Conservation (phyloP, 2,888 invertebrate genomes). For the Cheilosia urbana region DNA sequence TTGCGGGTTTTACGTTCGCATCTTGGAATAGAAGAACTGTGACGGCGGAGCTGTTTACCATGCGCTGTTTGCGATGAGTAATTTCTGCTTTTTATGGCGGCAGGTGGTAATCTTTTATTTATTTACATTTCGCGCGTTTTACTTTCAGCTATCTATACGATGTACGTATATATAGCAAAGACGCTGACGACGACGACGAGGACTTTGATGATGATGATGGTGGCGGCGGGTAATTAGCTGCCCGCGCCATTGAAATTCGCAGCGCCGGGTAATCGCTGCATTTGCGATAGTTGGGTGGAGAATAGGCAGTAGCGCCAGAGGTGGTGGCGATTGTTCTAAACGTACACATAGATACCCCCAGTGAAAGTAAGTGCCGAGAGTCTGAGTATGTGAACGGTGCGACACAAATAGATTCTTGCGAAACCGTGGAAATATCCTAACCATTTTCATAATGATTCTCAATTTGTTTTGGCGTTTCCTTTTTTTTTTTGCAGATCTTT, state of each 20-base stretch:
- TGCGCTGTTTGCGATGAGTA: conserved; percentile 38
- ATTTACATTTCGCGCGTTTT: conserved; percentile 46
- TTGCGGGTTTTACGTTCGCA: neutral
- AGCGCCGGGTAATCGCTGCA: conserved; percentile 13
- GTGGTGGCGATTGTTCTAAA: conserved; percentile 23
- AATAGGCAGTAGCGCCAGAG: neutral
- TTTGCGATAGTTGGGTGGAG: conserved; percentile 10
- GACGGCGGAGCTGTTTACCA: neutral
- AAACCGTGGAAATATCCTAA: conserved; percentile 49
- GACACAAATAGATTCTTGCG: conserved; percentile 57
- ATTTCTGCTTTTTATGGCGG: conserved; percentile 46
- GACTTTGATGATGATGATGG: neutral
- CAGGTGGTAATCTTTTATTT: conserved; percentile 55
- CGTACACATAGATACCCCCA: neutral
- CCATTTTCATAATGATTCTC: conserved; percentile 45
- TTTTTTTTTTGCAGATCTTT: conserved; percentile 25
- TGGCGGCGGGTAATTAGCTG: conserved; percentile 20
- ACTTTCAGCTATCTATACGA: conserved; percentile 4
- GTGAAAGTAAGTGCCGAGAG: conserved; percentile 7
- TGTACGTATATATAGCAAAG: neutral
- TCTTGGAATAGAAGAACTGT: neutral
- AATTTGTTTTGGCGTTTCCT: neutral
- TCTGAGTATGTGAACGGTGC: conserved; percentile 1
- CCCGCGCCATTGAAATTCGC: conserved; percentile 21
- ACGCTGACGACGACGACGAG: neutral